Evolutionary conservation across 2,888 invertebrate genomes (phyloP).

Genomic region (Euproctis similis): DNA sequence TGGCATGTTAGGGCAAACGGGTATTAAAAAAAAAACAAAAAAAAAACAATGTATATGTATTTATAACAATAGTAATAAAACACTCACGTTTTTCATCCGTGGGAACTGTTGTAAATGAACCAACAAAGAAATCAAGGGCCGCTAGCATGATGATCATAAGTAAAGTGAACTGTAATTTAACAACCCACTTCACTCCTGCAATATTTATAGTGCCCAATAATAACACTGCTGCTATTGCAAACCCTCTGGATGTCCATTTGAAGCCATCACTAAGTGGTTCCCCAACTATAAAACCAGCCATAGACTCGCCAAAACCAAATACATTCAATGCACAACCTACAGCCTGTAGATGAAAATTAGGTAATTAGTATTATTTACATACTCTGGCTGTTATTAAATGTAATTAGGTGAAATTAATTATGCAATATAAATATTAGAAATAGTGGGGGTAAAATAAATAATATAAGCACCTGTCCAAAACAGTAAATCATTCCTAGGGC

Average conservation of each 20-base stretch:
- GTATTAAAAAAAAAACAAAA: too few relatives aligned
- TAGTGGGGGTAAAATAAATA: too few relatives aligned
- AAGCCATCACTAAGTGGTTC: constrained; percentile 54
- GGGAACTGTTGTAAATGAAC: constrained; percentile 86
- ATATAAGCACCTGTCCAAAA: constrained; percentile 88
- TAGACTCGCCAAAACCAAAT: constrained; percentile 97
- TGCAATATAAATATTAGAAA: too few relatives aligned
- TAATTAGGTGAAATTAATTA: too few relatives aligned
- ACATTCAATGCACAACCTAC: constrained; percentile 97
- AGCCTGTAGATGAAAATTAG: constrained; percentile 75
- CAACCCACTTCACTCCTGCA: constrained; percentile 98
- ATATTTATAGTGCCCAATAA: constrained; percentile 93
- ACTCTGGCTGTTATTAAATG: too few relatives aligned
- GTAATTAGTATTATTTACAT: too few relatives aligned
- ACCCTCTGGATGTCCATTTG: constrained; percentile 88
- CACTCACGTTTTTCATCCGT: constrained; percentile 65
- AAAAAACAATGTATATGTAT: too few relatives aligned
- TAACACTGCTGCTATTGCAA: constrained; percentile 91
- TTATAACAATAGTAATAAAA: too few relatives aligned
- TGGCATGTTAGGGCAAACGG: too few relatives aligned
- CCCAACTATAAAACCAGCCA: constrained; percentile 87
- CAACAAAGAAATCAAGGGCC: constrained; percentile 94
- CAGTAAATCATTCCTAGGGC: constrained; percentile 95
- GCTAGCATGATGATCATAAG: constrained; percentile 90
- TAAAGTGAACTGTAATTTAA: constrained; percentile 93